Conservation (phyloP, 2,888 invertebrate species). For the Eristalis arbustorum region DNA sequence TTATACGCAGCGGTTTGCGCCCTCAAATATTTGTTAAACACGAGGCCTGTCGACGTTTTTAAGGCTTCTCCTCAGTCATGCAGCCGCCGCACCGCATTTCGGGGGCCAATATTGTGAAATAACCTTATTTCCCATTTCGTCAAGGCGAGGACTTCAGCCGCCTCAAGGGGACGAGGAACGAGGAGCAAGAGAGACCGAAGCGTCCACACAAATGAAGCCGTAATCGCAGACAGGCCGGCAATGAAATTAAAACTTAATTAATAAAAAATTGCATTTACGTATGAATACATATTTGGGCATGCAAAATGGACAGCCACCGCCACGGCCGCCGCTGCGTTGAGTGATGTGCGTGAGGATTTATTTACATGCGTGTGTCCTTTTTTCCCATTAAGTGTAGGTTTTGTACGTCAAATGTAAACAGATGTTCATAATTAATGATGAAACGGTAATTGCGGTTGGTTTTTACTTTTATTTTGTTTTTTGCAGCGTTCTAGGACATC, state of each 20-base stretch:
- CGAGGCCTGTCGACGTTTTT: conserved; percentile 9
- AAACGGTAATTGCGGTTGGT: neutral
- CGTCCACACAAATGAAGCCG: conserved; percentile 51
- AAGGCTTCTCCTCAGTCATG: neutral
- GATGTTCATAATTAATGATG: conserved; percentile 4
- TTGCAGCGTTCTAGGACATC: conserved; percentile 80
- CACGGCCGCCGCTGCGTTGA: neutral
- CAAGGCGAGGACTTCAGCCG: conserved; percentile 12
- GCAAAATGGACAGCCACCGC: neutral
- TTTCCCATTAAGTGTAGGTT: conserved; percentile 13
- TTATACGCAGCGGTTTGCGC: conserved; percentile 13
- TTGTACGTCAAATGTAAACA: neutral
- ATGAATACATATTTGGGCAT: conserved; percentile 32
- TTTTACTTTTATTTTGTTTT: conserved; percentile 54
- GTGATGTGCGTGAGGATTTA: conserved; percentile 15
- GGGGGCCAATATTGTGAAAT: neutral
- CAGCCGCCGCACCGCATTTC: neutral
- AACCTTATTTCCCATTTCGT: neutral
- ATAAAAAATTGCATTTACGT: conserved; percentile 72
- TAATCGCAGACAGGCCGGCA: conserved; percentile 71
- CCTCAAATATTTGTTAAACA: conserved; percentile 54
- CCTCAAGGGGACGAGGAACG: no score
- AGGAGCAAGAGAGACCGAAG: neutral
- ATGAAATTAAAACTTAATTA: conserved; percentile 77
- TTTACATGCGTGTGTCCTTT: neutral